These are phyloP conservation scores for Drosophila littoralis DNA, from an alignment of 1,140 invertebrate species.

Conservation along the genomic window DNA sequence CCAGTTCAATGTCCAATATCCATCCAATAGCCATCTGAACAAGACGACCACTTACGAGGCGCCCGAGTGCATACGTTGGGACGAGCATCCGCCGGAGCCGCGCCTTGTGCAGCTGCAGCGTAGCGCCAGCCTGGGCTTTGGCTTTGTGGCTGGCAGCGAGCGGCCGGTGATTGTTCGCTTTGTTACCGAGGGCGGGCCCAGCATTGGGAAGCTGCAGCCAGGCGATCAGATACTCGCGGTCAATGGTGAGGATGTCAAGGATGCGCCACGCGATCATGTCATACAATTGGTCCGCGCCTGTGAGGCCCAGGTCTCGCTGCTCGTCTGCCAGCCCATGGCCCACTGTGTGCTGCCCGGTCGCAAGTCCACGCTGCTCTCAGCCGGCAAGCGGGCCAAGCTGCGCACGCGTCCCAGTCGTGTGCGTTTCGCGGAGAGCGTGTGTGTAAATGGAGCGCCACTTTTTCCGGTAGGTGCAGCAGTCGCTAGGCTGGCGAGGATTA, in stretches of 20 bases:
- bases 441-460: conserved; percentile 92
- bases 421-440: conserved; percentile 94
- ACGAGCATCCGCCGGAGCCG: conserved; percentile 90
- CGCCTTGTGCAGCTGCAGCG: conserved; percentile 89
- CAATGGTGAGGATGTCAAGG: conserved; percentile 94
- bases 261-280: conserved; percentile 93
- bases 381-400: conserved; percentile 93
- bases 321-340: conserved; percentile 92
- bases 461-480: conserved; percentile 87
- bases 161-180: conserved; percentile 95
- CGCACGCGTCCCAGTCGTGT: conserved; percentile 93
- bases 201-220: conserved; percentile 93
- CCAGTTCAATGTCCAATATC: conserved; percentile 32
- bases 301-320: conserved; percentile 89
- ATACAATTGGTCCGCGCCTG: conserved; percentile 94
- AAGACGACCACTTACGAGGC: conserved; percentile 95
- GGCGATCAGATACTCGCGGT: conserved; percentile 95
- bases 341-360: conserved; percentile 88
- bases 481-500: background rate
- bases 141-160: conserved; percentile 96
- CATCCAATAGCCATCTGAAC: conserved; percentile 91
- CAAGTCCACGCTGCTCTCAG: conserved; percentile 93
- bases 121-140: conserved; percentile 92
- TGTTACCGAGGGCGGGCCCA: conserved; percentile 94
- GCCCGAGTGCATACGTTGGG: conserved; percentile 86